Evolutionary conservation across 2,797 vertebrate species (phyloP).

Genomic region (Halcyon chelicuti): DNA sequence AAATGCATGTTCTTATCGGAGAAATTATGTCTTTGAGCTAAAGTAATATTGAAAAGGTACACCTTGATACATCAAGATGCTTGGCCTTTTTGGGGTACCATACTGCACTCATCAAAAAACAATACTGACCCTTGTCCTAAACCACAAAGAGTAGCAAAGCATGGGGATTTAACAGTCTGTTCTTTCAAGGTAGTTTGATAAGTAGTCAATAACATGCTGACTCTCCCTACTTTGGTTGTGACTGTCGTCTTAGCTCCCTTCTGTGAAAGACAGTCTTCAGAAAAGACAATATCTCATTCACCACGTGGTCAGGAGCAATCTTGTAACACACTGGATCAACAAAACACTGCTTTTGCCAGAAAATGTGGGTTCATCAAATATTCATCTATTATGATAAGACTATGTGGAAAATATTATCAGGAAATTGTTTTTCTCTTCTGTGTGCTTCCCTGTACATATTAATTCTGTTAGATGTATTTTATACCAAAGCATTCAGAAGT

Average conservation of each 20-base stretch:
- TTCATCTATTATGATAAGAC: neutral
- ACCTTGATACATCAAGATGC: neutral
- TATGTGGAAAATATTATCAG: neutral
- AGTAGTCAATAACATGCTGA: neutral
- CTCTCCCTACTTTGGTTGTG: neutral
- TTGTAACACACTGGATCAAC: neutral
- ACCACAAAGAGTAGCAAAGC: neutral
- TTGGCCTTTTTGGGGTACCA: accelerated
- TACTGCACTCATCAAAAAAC: neutral
- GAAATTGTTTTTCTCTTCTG: neutral
- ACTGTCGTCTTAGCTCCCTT: neutral
- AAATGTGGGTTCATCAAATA: neutral
- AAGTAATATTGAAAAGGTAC: neutral
- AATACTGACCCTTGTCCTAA: neutral
- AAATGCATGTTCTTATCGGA: neutral
- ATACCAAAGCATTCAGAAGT: neutral
- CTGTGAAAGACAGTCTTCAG: neutral
- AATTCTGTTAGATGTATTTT: neutral
- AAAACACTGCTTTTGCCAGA: neutral
- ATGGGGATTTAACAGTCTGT: neutral
- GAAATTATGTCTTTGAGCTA: neutral
- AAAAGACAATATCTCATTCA: neutral
- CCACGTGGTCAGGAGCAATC: neutral
- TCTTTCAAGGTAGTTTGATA: neutral
- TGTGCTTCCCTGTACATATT: neutral